phyloP scores from a whole-genome alignment of 2,888 invertebrate genomes.

The Agrotis puta region DNA sequence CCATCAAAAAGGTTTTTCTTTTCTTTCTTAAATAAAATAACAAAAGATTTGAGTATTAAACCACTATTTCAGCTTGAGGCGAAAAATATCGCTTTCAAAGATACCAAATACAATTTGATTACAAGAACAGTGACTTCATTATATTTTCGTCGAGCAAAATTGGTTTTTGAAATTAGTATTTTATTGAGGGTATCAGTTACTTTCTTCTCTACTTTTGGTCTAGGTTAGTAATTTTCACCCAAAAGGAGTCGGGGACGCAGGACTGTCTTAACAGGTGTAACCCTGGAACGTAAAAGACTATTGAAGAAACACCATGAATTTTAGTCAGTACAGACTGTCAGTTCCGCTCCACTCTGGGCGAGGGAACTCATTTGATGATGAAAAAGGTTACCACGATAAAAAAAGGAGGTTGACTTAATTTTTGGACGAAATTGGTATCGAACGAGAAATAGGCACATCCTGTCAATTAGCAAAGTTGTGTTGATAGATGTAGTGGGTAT shows the following conservation, averaged over 20 bases:
- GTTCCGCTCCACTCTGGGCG: no score
- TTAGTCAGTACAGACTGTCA: no score
- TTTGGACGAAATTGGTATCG: background rate
- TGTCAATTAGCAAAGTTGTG: background rate
- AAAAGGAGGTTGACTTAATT: background rate
- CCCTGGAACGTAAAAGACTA: no score
- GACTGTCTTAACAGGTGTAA: no score
- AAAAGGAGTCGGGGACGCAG: background rate
- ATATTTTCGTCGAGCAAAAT: conserved; percentile 14
- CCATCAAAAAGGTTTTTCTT: background rate
- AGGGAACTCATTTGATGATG: no score
- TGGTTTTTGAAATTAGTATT: conserved; percentile 28
- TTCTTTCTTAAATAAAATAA: background rate
- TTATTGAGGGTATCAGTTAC: conserved; percentile 9
- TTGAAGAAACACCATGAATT: no score
- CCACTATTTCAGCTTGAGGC: background rate
- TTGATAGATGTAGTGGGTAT: background rate
- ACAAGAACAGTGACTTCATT: conserved; percentile 14
- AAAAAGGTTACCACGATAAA: no score
- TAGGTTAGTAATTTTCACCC: background rate
- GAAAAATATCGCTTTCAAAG: conserved; percentile 6
- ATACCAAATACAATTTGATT: conserved; percentile 23
- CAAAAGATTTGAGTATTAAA: background rate
- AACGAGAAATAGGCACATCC: background rate
- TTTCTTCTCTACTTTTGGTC: background rate